Base-by-base conservation (phyloP, 2,888 invertebrate species). In the Cyaniris semiargus region DNA sequence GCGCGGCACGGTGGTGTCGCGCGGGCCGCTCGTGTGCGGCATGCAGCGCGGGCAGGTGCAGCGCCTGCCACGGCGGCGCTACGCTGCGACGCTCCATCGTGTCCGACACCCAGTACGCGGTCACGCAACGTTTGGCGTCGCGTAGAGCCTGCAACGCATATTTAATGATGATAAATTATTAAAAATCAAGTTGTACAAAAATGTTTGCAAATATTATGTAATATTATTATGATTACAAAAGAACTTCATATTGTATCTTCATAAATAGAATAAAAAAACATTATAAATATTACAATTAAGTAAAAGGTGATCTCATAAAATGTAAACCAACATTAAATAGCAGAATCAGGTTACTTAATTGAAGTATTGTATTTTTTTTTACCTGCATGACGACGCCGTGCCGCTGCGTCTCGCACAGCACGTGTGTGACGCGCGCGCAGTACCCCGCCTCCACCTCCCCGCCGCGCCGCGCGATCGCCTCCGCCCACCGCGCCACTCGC, bases 31-130 rank as follows among this genome's bases (percentile, higher is more conserved):
- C 97, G 56, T 96, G 94, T 31, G 95, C 95, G 77, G 95, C 94
- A 84, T 93, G 95, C 84, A 97, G 96, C 78, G 95, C 95, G 13
- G 99, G 99, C 83, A 99, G 95, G 90, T 99, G 99, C 72, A 98
- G 93, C 15, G 98, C 98, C 84, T 97, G 97, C 97, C 97, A 99
- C 0, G 99, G 99, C 0, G 99, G 98, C 76, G 96, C 91, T 83
- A 99, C 96, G 84, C 97, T 97, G 83, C 97, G 97, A 75, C 97
- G 96, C 31, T 96, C 88, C 84, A 99, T 96, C 6, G 98, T 97
- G 89, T 99, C 99, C 79, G 97, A 98, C 53, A 99, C 94, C 98
- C 98, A 98, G 90, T 96, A 96, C n/a, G 97, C 96, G 4, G 97
- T 97, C 66, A 98, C 96, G 83, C 97, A 96, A 75, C 95, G 94